Evolutionary conservation across 1,140 invertebrate species (phyloP), one percentile per base, ranked within the genome.

Genomic region (Trachymyrmex cornetzi): DNA sequence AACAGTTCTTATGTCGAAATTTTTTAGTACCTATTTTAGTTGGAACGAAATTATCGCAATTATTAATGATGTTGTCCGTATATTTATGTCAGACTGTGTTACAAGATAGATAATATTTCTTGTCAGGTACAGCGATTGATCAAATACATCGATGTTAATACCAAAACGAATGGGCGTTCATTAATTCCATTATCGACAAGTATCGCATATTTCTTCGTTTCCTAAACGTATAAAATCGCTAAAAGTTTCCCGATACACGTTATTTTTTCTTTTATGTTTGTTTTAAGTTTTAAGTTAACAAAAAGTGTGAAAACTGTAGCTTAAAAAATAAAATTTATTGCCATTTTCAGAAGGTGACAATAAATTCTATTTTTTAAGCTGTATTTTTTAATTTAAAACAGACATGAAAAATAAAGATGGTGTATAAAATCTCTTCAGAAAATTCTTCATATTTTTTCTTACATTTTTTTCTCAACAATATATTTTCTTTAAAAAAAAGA

Each of bases 141-240:
- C 34, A 67, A 67, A 67, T n/a, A 38, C 24, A 66, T 66, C 64
- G 11, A 34, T 67, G 34, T 38, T 67, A 67, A 67, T 67, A 67
- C 34, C 19, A n/a, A 30, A 67, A 67, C 64, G 34, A 44, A 67
- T 67, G 34, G 34, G 44, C 34, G 64, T 67, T 44, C n/a, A 38
- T 67, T 67, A 67, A 67, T 67, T 44, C 64, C n/a, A 7, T n/a
- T 67, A 67, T 67, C 34, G 64, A 67, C 64, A 67, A 67, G 64
- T 38, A 67, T 67, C 64, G 2, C 22, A 44, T 66, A 38, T 38
- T 67, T 67, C 19, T 67, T 38, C 1, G 34, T 38, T 66, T 66
- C 14, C 64, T 14, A 67, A 38, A 67, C 11, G 34, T 38, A n/a
- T 67, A 38, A 67, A 38, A 67, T 38, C 11, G n/a, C 64, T 22